phyloP scores from a whole-genome alignment of 1,140 invertebrate genomes.

The Papilio glaucus region DNA sequence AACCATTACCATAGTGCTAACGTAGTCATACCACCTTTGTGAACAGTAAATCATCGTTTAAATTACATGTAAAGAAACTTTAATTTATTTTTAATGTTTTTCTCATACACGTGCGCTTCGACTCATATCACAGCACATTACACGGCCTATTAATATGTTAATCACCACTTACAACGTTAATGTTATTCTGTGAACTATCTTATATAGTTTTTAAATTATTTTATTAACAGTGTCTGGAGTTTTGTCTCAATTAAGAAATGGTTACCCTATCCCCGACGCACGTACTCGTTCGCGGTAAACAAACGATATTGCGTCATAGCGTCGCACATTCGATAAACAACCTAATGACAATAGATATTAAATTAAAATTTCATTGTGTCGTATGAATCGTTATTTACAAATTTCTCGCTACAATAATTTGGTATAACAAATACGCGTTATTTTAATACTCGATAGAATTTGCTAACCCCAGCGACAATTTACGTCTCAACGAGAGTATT shows the following conservation, averaged over 20 bases:
- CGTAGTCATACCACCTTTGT: not conserved
- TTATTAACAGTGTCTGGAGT: constrained; percentile 53
- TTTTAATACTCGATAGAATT: not conserved
- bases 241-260: constrained; percentile 71
- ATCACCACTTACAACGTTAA: not conserved
- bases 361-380: constrained; percentile 41
- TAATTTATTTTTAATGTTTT: too few species aligned
- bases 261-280: constrained; percentile 63
- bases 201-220: not conserved
- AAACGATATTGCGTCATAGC: constrained; percentile 72
- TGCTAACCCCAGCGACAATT: not conserved
- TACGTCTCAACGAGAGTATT: not conserved
- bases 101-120: too few species aligned
- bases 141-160: not conserved
- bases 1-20: not conserved
- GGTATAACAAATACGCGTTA: not conserved
- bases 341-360: constrained; percentile 48
- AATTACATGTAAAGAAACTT: not conserved
- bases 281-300: constrained; percentile 74
- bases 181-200: not conserved
- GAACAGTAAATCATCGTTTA: not conserved
- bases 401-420: constrained; percentile 61
- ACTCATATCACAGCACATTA: not conserved
- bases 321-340: constrained; percentile 49
- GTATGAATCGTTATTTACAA: constrained; percentile 59